Evolutionary conservation across 1,140 invertebrate genomes (phyloP).

Genomic region (Tigriopus japonicus): DNA sequence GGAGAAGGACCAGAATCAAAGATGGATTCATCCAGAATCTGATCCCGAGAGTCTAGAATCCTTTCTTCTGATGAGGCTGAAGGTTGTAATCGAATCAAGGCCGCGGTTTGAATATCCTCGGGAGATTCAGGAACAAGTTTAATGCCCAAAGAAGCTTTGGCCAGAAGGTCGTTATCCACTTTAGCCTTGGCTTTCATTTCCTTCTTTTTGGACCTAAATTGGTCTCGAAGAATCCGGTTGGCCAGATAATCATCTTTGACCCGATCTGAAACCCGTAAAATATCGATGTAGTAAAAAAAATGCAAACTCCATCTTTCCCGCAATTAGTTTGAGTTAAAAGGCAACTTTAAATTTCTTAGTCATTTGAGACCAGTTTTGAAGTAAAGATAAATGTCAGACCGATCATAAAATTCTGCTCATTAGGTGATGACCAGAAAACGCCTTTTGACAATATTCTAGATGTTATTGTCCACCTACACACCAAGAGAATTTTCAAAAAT

Average conservation of each 20-base stretch:
- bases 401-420: too few relatives aligned
- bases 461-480: too few relatives aligned
- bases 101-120: slow-evolving; percentile 56
- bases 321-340: too few relatives aligned
- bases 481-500: too few relatives aligned
- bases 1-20: neutral
- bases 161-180: slow-evolving; percentile 47
- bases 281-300: neutral
- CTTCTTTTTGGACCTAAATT: slow-evolving; percentile 62
- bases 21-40: slow-evolving; percentile 5
- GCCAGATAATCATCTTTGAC: slow-evolving; percentile 67
- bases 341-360: too few relatives aligned
- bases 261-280: slow-evolving; percentile 5
- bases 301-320: neutral
- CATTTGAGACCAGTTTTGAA: too few relatives aligned
- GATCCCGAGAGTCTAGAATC: neutral
- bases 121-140: slow-evolving; percentile 50
- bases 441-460: too few relatives aligned
- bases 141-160: slow-evolving; percentile 57
- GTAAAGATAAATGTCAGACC: too few relatives aligned
- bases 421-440: too few relatives aligned
- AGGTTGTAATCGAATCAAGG: slow-evolving; percentile 44
- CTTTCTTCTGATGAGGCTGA: slow-evolving; percentile 18
- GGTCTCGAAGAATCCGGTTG: slow-evolving; percentile 55
- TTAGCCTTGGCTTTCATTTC: slow-evolving; percentile 44